These are phyloP conservation scores for Goniozus legneri DNA, from an alignment of 1,140 invertebrate species.

Conservation along the genomic window DNA sequence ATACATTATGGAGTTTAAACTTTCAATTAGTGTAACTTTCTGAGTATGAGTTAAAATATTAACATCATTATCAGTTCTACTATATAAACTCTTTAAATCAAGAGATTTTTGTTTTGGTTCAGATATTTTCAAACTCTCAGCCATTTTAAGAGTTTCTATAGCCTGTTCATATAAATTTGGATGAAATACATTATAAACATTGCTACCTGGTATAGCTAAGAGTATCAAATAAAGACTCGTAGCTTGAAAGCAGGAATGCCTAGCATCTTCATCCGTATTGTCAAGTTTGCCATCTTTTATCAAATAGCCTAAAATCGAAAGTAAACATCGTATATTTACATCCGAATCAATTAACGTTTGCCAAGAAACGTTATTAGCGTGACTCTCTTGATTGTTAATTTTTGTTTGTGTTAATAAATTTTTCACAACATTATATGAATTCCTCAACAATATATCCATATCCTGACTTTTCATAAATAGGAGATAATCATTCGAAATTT, in stretches of 20 bases:
- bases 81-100: constrained; percentile 31
- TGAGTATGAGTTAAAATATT: constrained; percentile 24
- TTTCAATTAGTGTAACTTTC: constrained; percentile 29
- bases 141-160: constrained; percentile 52
- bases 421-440: constrained; percentile 30
- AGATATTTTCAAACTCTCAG: constrained; percentile 29
- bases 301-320: constrained; percentile 56
- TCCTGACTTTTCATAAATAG: constrained; percentile 45
- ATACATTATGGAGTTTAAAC: constrained; percentile 46
- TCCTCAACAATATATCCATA: constrained; percentile 36
- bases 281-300: constrained; percentile 50
- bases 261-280: constrained; percentile 35
- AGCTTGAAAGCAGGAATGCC: constrained; percentile 46
- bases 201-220: constrained; percentile 57
- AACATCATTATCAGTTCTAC: constrained; percentile 28
- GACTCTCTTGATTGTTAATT: constrained; percentile 14
- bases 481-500: constrained; percentile 46
- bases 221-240: constrained; percentile 53
- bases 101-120: constrained; percentile 21
- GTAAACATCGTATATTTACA: constrained; percentile 51
- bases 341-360: constrained; percentile 51
- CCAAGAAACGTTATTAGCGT: constrained; percentile 52
- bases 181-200: constrained; percentile 59
- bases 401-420: constrained; percentile 28
- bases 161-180: constrained; percentile 55